Percentiles rank a stretch among this genome's conserved stretches.
Evolutionary conservation across 1,140 invertebrate species (phyloP).

Genomic region (Drosophila novamexicana): DNA sequence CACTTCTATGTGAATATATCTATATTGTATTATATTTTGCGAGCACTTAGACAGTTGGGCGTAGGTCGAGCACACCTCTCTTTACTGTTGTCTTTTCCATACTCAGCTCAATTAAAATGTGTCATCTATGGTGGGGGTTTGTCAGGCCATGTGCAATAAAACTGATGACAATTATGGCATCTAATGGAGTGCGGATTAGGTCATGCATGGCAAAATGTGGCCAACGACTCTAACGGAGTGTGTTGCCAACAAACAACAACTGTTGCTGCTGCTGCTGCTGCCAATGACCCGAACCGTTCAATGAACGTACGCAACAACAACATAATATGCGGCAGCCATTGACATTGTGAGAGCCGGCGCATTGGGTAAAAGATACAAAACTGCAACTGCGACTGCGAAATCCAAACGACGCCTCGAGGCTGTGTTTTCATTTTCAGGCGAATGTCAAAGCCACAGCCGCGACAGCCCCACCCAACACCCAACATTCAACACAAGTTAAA

Average conservation of each 20-base stretch:
- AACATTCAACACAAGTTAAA: not conserved
- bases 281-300: slow-evolving; percentile 40
- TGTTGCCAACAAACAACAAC: slow-evolving; percentile 22
- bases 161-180: slow-evolving; percentile 49
- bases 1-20: slow-evolving; percentile 13
- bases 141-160: slow-evolving; percentile 28
- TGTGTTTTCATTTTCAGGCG: slow-evolving; percentile 50
- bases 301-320: slow-evolving; percentile 31
- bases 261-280: slow-evolving; percentile 6
- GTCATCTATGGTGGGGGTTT: slow-evolving; percentile 27
- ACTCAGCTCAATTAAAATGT: slow-evolving; percentile 52
- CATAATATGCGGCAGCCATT: slow-evolving; percentile 30
- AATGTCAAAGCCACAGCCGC: slow-evolving; percentile 53
- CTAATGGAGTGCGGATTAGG: slow-evolving; percentile 54
- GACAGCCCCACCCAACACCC: not conserved
- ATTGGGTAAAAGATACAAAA: slow-evolving; percentile 39
- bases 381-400: slow-evolving; percentile 20
- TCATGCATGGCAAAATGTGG: slow-evolving; percentile 49
- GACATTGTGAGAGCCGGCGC: slow-evolving; percentile 38
- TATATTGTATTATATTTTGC: slow-evolving; percentile 7
- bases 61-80: slow-evolving; percentile 33
- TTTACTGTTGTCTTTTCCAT: slow-evolving; percentile 17
- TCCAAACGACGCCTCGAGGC: slow-evolving; percentile 22
- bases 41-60: slow-evolving; percentile 35
- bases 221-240: slow-evolving; percentile 40